Conservation (phyloP, 23 tunicate genomes). For the Clavelina lepadiformis region DNA sequence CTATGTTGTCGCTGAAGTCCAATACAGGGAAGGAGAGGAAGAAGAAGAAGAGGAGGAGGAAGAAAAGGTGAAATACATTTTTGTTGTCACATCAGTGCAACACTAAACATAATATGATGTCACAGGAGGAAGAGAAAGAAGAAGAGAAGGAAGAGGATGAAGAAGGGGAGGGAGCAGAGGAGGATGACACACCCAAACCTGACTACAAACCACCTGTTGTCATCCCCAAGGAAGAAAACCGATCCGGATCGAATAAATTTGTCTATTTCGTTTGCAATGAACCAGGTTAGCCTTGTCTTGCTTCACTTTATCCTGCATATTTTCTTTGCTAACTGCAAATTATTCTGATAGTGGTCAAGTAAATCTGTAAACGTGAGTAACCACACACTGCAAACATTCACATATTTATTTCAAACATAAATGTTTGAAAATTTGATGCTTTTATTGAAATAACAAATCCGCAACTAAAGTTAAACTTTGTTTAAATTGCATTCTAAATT, state of each 20-base stretch:
- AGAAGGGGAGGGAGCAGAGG: constrained; percentile 88
- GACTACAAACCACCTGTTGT: constrained; percentile 97
- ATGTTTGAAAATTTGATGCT: too few species aligned
- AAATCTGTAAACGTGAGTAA: too few species aligned
- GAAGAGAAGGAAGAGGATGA: constrained; percentile 92
- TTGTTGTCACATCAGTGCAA: background rate
- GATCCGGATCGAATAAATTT: constrained; percentile 87
- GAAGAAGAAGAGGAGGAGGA: constrained; percentile 97
- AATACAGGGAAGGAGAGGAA: constrained; percentile 96
- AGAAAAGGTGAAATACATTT: constrained; percentile 29
- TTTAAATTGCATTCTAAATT: too few species aligned
- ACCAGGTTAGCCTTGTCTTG: constrained; percentile 41
- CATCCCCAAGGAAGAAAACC: constrained; percentile 91
- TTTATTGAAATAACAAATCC: too few species aligned
- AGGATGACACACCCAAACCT: constrained; percentile 91
- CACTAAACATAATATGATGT: background rate
- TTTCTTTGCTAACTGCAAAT: too few species aligned
- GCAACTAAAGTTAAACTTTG: too few species aligned
- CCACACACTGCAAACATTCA: too few species aligned
- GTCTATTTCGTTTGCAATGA: constrained; percentile 97
- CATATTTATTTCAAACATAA: too few species aligned
- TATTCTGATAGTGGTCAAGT: too few species aligned
- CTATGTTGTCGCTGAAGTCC: constrained; percentile 88
- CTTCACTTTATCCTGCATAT: background rate
- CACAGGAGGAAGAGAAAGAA: constrained; percentile 73